Evolutionary conservation across 1,140 invertebrate genomes (phyloP), one percentile per base, ranked within the genome.

Genomic region (Macrocentrus cingulum): DNA sequence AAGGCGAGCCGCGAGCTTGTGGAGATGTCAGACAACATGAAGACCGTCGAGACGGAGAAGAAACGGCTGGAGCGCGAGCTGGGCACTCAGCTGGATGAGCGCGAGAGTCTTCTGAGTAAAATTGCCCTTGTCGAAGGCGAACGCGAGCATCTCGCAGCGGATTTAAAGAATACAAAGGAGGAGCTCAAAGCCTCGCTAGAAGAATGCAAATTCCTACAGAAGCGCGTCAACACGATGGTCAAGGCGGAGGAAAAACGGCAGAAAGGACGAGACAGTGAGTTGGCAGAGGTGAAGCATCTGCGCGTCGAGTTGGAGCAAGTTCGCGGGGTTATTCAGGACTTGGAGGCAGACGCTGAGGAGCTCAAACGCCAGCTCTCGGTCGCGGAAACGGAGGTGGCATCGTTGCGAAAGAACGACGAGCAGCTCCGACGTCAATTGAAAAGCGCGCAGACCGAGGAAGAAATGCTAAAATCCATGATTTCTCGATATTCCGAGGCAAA

Each of bases 41-140:
- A 83, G 1, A 70, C 62, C 46, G 2, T 74, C 3, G 71, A 80
- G 15, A 76, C 83, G 13, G 82, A 83, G 34, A 79, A 80, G 52
- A 69, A 70, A 19, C 77, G 76, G 11, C 71, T 79, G 11, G 70
- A 81, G 7, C 80, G 82, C 9, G 81, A 84, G 2, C 65, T 90
- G 0, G 86, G 88, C 61, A 73, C 80, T 0, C 80, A 83, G 0
- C 74, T 85, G 54, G 82, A 87, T 29, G 83, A 84, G 7, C 84
- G 87, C 57, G 80, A 84, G 39, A 84, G 84, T 56, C 71, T 88
- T 25, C 82, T 85, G 56, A 85, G 83, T 56, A 72, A 81, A 13
- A 59, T 89, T 13, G 81, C 84, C 49, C 68, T 82, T 15, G 79
- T 84, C 11, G 80, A 84, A 37, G 77, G 77, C 8, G 73, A 76